Base-by-base conservation (phyloP, 2,888 invertebrate genomes). In the Griposia aprilina region DNA sequence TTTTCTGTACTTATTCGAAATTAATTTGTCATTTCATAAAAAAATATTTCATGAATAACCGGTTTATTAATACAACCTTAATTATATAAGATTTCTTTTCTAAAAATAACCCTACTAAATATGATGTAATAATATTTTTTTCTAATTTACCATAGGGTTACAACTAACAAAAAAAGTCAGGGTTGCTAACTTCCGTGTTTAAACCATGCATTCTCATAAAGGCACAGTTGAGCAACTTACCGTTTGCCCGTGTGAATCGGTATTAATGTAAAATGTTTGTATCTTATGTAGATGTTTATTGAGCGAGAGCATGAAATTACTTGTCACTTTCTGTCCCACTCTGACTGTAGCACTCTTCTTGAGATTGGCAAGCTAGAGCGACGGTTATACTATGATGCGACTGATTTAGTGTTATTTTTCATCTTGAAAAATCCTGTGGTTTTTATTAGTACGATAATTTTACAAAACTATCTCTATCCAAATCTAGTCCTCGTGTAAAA, bases 171-270 rank as follows among this genome's bases (percentile, higher is more conserved):
- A 57, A 65, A 48, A 50, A 74, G 82, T 65, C 70, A 83, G 84
- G 84, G 86, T 86, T 85, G 85, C 86, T 86, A 85, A 79, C 79
- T 78, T 81, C 36, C 79, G 68, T 83, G 83, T 78, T 84, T 79
- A 89, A 80, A 87, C 88, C 90, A 93, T 91, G 95, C 95, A 95
- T 96, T 96, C 95, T 96, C 95, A 93, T 92, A 89, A 83, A 85
- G 80, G 86, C 88, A 88, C 86, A 86, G 70, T 72, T 90, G 78
- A 84, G 88, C 90, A 92, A 90, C 88, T 87, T 89, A 90, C 92
- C 90, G 92, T 92, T 95, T 94, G 96, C 95, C 96, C 90, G 96
- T 97, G 96, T 97, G 96, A 96, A 97, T 97, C 96, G 96, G 96
- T 95, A 90, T 92, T 84, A 91, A 92, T 92, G 92, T 92, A 90